Base-by-base conservation (phyloP, 1,140 invertebrate genomes). In the Phocides pigmalion region DNA sequence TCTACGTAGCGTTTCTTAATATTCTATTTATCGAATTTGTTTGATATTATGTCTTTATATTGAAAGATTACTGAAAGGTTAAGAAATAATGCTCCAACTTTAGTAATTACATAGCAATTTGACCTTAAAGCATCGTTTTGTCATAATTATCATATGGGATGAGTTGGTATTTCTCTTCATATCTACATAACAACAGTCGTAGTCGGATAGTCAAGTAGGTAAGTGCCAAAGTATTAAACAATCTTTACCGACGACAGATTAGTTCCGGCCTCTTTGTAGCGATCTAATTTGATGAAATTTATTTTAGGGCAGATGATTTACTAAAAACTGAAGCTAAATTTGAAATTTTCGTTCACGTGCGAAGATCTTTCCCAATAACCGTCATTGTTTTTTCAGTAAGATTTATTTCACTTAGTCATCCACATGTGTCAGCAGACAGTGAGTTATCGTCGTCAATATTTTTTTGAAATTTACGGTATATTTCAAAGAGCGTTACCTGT, bases 391-490 rank as follows among this genome's bases (percentile, higher is more conserved):
- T 61, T 51, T 54, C 44, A 42, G n/a, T 39, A 44, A 47, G 65
- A 70, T 69, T 67, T 66, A 62, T 42, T 17, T 32, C 49, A 42
- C 28, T 51, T 63, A 61, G 35, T 73, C 70, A 75, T 62, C 72
- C 68, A 75, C 54, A 46, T 59, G 47, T 62, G 25, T 41, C 46
- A 42, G 35, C 16, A 76, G 82, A 82, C 84, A 76, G 68, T 79
- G 81, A 87, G 70, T 75, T 79, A 86, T 75, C 53, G 50, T 46
- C 35, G 70, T 64, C 62, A 71, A 79, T 78, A 70, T 82, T 77
- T 84, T 79, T 76, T 63, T 41, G 72, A 68, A 68, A 66, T 74
- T 66, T 37, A 62, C 64, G 62, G 64, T 62, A 68, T 74, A 68
- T 70, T 64, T 68, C 68, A 66, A 66, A 71, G 65, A 70, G 68